phyloP scores from a whole-genome alignment of 1,140 invertebrate genomes.

The Drosophila paulistorum region DNA sequence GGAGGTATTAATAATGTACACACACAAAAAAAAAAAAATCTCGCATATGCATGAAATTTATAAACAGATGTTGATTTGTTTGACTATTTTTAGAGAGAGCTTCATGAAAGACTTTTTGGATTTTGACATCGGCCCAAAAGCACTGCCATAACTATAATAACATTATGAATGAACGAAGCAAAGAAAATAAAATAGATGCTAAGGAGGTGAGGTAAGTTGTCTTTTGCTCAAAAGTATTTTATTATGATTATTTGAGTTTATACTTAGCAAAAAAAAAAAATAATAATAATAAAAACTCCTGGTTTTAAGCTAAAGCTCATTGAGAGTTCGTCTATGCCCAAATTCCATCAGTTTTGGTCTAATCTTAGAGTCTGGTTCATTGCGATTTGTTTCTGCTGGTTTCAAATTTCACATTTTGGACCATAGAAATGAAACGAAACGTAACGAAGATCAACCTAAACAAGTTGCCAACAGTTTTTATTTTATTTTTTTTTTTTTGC shows the following conservation, averaged over 20 bases:
- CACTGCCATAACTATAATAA: neutral
- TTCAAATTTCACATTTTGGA: constrained; percentile 68
- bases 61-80: constrained; percentile 63
- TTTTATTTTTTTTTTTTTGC: constrained; percentile 31
- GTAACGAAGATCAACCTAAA: constrained; percentile 21
- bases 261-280: too few species aligned
- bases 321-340: neutral
- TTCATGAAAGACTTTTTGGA: neutral
- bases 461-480: constrained; percentile 32
- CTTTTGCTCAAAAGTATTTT: neutral
- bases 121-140: neutral
- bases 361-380: constrained; percentile 22
- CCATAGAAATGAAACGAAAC: constrained; percentile 26
- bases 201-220: neutral
- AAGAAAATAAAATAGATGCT: neutral
- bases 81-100: constrained; percentile 56
- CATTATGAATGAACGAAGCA: neutral
- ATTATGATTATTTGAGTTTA: neutral
- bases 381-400: constrained; percentile 42
- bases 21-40: constrained; percentile 60
- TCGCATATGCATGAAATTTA: constrained; percentile 78
- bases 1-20: constrained; percentile 67
- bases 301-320: neutral
- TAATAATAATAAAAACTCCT: too few species aligned
- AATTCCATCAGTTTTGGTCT: constrained; percentile 3